Conservation (phyloP, 2,113 vertebrate species). For the Nestor notabilis region DNA sequence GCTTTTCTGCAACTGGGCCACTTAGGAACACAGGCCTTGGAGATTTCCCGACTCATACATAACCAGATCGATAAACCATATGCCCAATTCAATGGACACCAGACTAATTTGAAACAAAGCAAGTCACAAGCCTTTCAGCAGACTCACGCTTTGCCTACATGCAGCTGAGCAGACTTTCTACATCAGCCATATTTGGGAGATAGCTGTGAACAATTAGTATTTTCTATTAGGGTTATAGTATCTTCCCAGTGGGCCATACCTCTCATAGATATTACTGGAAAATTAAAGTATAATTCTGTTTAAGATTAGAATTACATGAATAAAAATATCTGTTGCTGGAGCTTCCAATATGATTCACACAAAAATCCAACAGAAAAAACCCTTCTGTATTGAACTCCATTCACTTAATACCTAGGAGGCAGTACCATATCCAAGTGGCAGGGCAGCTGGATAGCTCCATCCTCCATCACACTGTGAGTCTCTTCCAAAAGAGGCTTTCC, state of each 20-base stretch:
- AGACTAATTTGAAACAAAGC: conserved; percentile 10
- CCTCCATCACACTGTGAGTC: neutral
- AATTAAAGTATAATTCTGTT: neutral
- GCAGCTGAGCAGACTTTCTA: neutral
- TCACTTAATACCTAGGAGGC: neutral
- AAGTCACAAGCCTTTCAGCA: neutral
- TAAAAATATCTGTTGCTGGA: neutral
- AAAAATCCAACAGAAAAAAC: neutral
- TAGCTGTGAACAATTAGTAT: neutral
- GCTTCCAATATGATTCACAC: neutral
- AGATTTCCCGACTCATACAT: conserved; percentile 1
- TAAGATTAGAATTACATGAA: neutral
- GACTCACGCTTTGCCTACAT: neutral
- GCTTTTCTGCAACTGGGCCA: neutral
- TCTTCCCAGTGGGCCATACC: neutral
- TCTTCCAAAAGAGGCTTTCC: neutral
- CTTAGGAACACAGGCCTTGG: neutral
- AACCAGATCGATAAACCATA: conserved; percentile 22
- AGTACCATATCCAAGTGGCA: rapidly evolving
- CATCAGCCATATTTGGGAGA: neutral
- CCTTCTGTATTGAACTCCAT: neutral
- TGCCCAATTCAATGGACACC: neutral
- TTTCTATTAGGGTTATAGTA: neutral
- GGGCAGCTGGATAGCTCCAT: neutral
- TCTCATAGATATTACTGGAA: neutral